Base-by-base conservation (phyloP, 2,888 invertebrate genomes). In the Idaea aversata region DNA sequence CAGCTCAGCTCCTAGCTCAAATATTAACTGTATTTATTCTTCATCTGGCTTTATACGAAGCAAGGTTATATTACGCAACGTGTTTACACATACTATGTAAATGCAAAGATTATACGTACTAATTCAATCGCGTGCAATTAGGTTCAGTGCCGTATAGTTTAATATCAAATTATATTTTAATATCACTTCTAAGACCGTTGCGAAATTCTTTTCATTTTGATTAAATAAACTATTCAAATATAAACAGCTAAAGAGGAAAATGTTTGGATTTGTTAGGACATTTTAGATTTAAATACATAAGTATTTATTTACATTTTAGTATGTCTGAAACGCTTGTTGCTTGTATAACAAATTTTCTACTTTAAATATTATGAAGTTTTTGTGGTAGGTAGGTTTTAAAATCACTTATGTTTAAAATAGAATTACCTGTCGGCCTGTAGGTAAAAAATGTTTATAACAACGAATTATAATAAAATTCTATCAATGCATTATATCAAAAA, bases 1-100 rank as follows among this genome's bases (percentile, higher is more conserved):
- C 47, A 47, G 47, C 7, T 47, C 47, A 38, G 38, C 47, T 47
- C 13, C 13, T 47, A 47, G 47, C 47, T 47, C 7, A 47, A 47
- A 47, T 36, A 7, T 36, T 36, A 36, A 36, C 36, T 36, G 10
- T 36, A 59, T 59, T 25, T 59, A 59, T 16, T 59, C 13, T 59
- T 34, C 59, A 10, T 59, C 66, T 65, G 67, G 62, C 47, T 58
- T 59, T 63, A 66, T 57, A 64, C 69, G 60, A 70, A 70, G 68
- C 75, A 78, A 80, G 77, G 78, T 68, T 75, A 67, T 59, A 72
- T 80, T 81, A 73, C 73, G 77, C 74, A 81, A 83, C 73, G 36
- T 79, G 77, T 81, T 82, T 78, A 79, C 72, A 71, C 67, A 74
- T 72, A 81, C 77, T 78, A 78, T 81, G 78, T 76, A 73, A 81